Percentiles rank a stretch among this genome's conserved stretches.
phyloP scores from a whole-genome alignment of 2,888 invertebrate species.

The Pocota personata region DNA sequence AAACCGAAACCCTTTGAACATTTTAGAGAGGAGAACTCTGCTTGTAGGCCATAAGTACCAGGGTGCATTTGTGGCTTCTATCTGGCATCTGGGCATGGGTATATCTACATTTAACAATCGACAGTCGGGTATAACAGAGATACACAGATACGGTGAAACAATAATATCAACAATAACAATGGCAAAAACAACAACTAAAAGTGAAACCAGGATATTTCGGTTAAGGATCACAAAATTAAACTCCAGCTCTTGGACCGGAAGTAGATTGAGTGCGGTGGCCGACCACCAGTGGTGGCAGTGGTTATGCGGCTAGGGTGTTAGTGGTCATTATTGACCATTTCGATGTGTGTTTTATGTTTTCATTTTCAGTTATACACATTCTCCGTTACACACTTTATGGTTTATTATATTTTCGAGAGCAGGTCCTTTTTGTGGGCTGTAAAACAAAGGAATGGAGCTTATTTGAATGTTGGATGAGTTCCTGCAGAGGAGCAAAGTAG shows the following conservation, averaged over 20 bases:
- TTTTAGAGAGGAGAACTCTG: conserved; percentile 6
- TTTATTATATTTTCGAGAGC: conserved; percentile 59
- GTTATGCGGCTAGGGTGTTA: conserved; percentile 51
- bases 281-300: conserved; percentile 32
- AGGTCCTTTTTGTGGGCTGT: conserved; percentile 23
- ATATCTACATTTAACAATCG: conserved; percentile 10
- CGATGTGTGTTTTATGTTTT: conserved; percentile 72
- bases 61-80: conserved; percentile 38
- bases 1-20: conserved; percentile 18
- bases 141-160: conserved; percentile 9
- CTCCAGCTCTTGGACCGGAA: conserved; percentile 29
- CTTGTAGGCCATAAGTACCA: conserved; percentile 38
- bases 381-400: conserved; percentile 60
- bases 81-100: not conserved
- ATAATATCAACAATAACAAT: conserved; percentile 27
- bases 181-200: conserved; percentile 28
- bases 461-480: conserved; percentile 23
- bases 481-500: not conserved
- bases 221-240: conserved; percentile 65
- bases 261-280: conserved; percentile 41
- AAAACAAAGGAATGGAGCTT: conserved; percentile 32
- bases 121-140: not conserved
- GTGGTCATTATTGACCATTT: conserved; percentile 72
- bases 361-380: conserved; percentile 60
- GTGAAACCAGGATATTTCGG: conserved; percentile 67